A percentile compares a stretch with the other conserved stretches of the same genome.
These are phyloP conservation scores for Elanoides forficatus DNA, from an alignment of 2,113 vertebrate species.

Conservation along the genomic window DNA sequence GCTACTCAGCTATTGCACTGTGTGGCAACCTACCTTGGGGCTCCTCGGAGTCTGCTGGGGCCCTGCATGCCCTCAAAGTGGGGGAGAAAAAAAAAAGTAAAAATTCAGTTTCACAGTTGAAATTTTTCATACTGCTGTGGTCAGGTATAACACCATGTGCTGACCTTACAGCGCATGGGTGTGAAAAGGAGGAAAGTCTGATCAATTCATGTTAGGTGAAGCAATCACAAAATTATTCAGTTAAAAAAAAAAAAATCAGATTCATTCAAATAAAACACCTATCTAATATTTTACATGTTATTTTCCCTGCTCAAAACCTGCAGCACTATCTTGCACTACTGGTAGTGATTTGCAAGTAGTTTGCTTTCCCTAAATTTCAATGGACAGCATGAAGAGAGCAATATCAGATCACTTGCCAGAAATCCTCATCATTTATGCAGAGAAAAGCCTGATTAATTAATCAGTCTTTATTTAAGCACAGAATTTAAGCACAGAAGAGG, in stretches of 20 bases:
- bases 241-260: neutral
- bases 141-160: neutral
- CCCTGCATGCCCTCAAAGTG: neutral
- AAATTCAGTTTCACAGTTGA: neutral
- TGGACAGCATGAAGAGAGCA: neutral
- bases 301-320: neutral
- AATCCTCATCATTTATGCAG: neutral
- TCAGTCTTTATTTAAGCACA: neutral
- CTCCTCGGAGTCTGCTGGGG: neutral
- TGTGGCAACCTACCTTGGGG: neutral
- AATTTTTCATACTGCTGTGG: neutral
- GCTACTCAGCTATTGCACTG: neutral
- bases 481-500: neutral
- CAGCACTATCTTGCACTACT: neutral
- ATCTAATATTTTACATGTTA: neutral
- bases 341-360: neutral
- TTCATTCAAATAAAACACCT: neutral
- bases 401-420: neutral
- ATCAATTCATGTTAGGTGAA: neutral
- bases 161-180: accelerated
- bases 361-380: neutral
- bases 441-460: conserved; percentile 13
- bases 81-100: neutral
- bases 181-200: neutral
- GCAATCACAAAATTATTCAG: neutral